Conservation (phyloP, 1,140 invertebrate genomes). For the Drosophila nannoptera region DNA sequence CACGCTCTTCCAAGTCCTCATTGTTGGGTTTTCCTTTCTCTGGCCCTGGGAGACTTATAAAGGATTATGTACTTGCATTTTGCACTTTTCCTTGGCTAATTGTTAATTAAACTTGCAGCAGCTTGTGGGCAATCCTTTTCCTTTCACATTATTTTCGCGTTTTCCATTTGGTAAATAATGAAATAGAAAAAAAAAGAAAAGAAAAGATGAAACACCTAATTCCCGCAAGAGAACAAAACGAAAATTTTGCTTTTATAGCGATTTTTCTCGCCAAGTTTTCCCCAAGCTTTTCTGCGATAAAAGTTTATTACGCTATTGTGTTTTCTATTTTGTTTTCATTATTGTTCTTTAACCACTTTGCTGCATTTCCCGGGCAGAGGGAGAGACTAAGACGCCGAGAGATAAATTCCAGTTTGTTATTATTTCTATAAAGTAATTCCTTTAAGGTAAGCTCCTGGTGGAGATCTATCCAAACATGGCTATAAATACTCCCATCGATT, state of each 20-base stretch:
- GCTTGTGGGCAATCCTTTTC: conserved; percentile 24
- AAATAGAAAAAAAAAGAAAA: background rate
- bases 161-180: conserved; percentile 37
- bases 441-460: too few relatives aligned
- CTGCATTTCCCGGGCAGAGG: conserved; percentile 48
- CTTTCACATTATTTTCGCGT: conserved; percentile 44
- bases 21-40: background rate
- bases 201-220: conserved; percentile 25
- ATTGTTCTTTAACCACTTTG: conserved; percentile 67
- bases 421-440: too few relatives aligned
- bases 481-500: too few relatives aligned
- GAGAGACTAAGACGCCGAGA: too few relatives aligned
- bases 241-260: conserved; percentile 45
- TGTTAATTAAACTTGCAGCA: conserved; percentile 64
- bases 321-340: conserved; percentile 45
- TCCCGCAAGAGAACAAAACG: conserved; percentile 34
- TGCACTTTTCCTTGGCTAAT: conserved; percentile 51
- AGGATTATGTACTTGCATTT: conserved; percentile 37
- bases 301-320: conserved; percentile 74
- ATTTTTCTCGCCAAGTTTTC: conserved; percentile 46
- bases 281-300: conserved; percentile 32
- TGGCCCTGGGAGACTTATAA: conserved; percentile 24
- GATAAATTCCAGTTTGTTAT: too few relatives aligned
- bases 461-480: too few relatives aligned
- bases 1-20: background rate